Evolutionary conservation across 1,140 invertebrate species (phyloP).

Genomic region (Zaprionus camerounensis): DNA sequence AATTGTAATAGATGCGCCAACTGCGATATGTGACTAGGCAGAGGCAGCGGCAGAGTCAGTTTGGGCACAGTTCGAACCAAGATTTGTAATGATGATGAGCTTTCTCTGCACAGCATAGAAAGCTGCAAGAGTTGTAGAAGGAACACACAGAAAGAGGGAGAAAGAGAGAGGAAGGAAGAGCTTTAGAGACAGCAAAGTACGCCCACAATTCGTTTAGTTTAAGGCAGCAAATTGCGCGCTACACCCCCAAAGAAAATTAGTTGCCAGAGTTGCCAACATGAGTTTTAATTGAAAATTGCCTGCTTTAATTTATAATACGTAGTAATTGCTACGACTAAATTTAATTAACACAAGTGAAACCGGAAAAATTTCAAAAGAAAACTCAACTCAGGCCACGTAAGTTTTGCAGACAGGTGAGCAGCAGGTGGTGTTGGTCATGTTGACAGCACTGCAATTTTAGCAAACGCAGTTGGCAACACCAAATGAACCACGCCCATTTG

Average conservation of each 20-base stretch:
- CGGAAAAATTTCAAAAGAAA: slow-evolving; percentile 46
- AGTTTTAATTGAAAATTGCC: slow-evolving; percentile 43
- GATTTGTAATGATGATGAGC: slow-evolving; percentile 54
- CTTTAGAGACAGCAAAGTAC: background rate
- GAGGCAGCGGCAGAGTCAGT: background rate
- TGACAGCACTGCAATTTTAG: slow-evolving; percentile 63
- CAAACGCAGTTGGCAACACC: slow-evolving; percentile 25
- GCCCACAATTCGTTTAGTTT: slow-evolving; percentile 28
- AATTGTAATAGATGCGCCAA: slow-evolving; percentile 52
- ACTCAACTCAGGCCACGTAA: background rate
- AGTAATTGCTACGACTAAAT: slow-evolving; percentile 21
- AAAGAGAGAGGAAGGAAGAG: background rate
- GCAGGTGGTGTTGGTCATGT: slow-evolving; percentile 31
- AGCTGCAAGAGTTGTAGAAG: slow-evolving; percentile 35
- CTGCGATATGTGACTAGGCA: slow-evolving; percentile 16
- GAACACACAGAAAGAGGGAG: background rate
- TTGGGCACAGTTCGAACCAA: slow-evolving; percentile 38
- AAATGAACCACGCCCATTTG: slow-evolving; percentile 52
- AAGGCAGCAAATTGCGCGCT: background rate
- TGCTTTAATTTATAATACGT: slow-evolving; percentile 31
- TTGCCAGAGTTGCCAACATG: slow-evolving; percentile 6
- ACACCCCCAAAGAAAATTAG: background rate
- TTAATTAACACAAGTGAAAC: slow-evolving; percentile 4
- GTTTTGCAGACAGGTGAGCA: slow-evolving; percentile 1
- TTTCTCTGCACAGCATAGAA: slow-evolving; percentile 38